Conservation (phyloP, 2,888 invertebrate genomes). For the Sylvicola cinctus region DNA sequence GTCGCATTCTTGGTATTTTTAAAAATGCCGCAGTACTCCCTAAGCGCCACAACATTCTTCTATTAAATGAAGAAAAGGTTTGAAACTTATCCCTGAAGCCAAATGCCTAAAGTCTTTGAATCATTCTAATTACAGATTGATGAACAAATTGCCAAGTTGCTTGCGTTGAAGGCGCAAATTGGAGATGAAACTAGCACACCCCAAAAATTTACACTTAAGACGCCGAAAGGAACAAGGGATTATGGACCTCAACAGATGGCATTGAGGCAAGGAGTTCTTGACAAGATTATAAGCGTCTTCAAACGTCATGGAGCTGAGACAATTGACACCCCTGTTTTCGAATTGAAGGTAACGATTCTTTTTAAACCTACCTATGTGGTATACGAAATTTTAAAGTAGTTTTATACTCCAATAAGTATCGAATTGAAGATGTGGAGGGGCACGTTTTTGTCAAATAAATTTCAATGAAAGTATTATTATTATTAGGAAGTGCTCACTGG, state of each 20-base stretch:
- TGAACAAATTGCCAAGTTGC: conserved; percentile 62
- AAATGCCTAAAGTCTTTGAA: background rate
- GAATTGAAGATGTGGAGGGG: too few relatives aligned
- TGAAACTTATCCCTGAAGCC: too few relatives aligned
- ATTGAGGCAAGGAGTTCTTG: conserved; percentile 63
- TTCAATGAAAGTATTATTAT: conserved; percentile 5
- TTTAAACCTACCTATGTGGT: too few relatives aligned
- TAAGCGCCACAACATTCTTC: too few relatives aligned
- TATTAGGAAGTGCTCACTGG: conserved; percentile 86
- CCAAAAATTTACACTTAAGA: conserved; percentile 72
- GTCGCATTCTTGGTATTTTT: too few relatives aligned
- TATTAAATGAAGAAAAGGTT: too few relatives aligned
- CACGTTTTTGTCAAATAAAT: too few relatives aligned
- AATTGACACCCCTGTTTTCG: conserved; percentile 97
- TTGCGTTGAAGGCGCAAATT: conserved; percentile 59
- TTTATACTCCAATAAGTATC: too few relatives aligned
- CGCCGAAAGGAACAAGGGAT: conserved; percentile 87
- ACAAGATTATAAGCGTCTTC: conserved; percentile 73
- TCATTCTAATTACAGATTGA: conserved; percentile 40
- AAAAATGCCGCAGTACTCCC: too few relatives aligned
- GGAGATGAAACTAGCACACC: conserved; percentile 29
- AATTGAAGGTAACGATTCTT: conserved; percentile 51
- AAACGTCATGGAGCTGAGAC: conserved; percentile 95
- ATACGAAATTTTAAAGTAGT: too few relatives aligned
- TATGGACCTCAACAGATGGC: conserved; percentile 92